Percentiles rank a stretch among this genome's conserved stretches.
Conservation (phyloP, 2,113 vertebrate species). For the Campylomormyrus numenius region DNA sequence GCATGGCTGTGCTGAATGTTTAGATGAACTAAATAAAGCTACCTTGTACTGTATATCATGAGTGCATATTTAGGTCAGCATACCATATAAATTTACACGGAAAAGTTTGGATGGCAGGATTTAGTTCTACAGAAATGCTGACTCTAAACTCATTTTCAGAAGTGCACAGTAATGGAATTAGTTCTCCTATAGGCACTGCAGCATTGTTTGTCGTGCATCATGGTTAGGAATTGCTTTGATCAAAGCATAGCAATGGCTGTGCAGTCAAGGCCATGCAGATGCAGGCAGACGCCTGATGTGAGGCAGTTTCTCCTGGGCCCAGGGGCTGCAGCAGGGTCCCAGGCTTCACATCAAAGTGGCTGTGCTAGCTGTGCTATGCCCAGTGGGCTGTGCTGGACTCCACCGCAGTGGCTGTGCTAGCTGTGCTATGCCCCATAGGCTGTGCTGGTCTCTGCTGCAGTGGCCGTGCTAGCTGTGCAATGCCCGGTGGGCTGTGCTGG, state of each 20-base stretch:
- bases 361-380: not conserved
- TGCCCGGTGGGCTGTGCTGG: not conserved
- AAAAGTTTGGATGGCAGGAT: not conserved
- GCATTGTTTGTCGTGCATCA: not conserved
- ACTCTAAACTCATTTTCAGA: not conserved
- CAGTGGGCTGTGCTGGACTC: too few species aligned
- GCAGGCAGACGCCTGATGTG: not conserved
- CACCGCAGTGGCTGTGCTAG: too few species aligned
- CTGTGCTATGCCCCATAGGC: not conserved
- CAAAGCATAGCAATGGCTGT: not conserved
- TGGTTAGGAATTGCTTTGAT: not conserved
- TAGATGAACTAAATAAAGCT: not conserved
- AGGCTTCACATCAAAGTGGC: not conserved
- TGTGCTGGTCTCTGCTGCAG: not conserved
- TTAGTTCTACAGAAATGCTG: not conserved
- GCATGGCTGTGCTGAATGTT: not conserved
- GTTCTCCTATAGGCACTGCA: not conserved
- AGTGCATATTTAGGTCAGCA: not conserved
- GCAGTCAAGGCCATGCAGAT: not conserved
- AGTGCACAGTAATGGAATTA: not conserved
- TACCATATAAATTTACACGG: not conserved
- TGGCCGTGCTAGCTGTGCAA: not conserved
- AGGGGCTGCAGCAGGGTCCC: not conserved
- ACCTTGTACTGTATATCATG: not conserved
- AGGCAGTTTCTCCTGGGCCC: not conserved